These are phyloP conservation scores for Bimastos eiseni DNA, from an alignment of 2,888 invertebrate species.

Conservation along the genomic window DNA sequence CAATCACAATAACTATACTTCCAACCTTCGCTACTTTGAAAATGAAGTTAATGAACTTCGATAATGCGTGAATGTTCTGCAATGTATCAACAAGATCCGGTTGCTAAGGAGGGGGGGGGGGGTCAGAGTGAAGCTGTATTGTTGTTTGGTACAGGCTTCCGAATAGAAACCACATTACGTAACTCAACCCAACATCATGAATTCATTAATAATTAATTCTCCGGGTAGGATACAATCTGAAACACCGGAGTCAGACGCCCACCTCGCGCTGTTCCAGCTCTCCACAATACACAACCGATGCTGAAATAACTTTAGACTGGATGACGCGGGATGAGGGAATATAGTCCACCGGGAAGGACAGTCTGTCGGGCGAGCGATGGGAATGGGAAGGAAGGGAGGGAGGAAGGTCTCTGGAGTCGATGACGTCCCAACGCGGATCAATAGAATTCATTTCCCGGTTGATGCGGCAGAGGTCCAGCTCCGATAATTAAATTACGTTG, in stretches of 20 bases:
- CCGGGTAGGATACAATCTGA: neutral
- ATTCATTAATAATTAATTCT: neutral
- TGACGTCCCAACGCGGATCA: neutral
- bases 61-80: too few relatives aligned
- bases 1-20: too few relatives aligned
- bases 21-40: too few relatives aligned
- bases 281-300: neutral
- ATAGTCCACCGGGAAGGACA: neutral
- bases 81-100: too few relatives aligned
- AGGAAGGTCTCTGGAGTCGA: neutral
- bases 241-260: neutral
- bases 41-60: too few relatives aligned
- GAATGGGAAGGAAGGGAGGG: neutral
- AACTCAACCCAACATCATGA: neutral
- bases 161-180: too few relatives aligned
- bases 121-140: too few relatives aligned
- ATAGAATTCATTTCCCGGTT: neutral
- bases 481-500: neutral
- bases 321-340: neutral
- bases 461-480: neutral
- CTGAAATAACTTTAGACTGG: neutral
- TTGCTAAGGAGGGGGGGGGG: too few relatives aligned
- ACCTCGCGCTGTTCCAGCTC: neutral
- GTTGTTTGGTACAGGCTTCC: too few relatives aligned
- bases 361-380: neutral